Base-by-base conservation (phyloP, 2,888 invertebrate species). In the Melinopterus prodromus region DNA sequence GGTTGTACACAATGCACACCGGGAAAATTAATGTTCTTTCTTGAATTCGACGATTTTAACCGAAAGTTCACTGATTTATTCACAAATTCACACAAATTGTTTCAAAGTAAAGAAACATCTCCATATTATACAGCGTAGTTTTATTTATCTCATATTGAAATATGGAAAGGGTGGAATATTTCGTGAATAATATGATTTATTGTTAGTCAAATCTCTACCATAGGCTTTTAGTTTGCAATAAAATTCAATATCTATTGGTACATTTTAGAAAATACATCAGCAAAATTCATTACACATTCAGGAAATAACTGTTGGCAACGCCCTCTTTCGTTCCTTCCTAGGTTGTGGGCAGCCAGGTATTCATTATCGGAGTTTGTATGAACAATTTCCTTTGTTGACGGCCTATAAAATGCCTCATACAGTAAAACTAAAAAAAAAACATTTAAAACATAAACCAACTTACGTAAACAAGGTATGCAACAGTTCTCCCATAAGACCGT, bases 401-500 rank as follows among this genome's bases (percentile, higher is more conserved):
- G 91, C 14, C 91, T 91, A 82, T n/a, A 26, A 26, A 26, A 3
- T 26, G 26, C 26, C 3, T 26, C 26, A 26, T 26, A 26, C 26
- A 26, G 2, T 26, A 26, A 26, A 26, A 26, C 26, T 36, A 36
- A 6, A 26, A 76, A 36, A 69, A 69, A 16, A 69, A 15, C 26
- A 70, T 16, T 16, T 2, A 71, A 78, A 69, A 76, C 53, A 69
- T 14, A 69, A 35, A 26, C 53, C 14, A 53, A 76, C 93, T 92
- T 89, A 95, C 95, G 94, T 94, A 75, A 95, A 90, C 35, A 94
- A 88, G 84, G 93, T 92, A 81, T 92, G 92, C 70, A 94, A 89
- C 70, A 95, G 88, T 87, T 95, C 95, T 80, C 93, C 93, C 0
- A 95, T 87, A 6, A 95, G 88, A 80, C 93, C 91, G 83, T 91